Conservation (phyloP, 2,888 invertebrate genomes). For the Diadromus collaris region DNA sequence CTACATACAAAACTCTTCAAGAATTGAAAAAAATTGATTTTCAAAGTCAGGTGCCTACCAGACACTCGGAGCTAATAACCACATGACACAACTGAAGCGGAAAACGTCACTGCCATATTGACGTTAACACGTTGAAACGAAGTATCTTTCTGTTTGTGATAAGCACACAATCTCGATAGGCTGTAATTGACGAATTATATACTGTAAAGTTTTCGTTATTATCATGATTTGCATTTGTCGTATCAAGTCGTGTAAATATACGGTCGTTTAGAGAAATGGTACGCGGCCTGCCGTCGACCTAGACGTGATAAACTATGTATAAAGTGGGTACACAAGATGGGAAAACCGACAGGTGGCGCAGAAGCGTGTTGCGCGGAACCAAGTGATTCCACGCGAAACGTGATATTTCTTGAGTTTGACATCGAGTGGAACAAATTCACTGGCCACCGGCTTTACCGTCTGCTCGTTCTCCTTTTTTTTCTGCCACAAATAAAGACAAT, state of each 20-base stretch:
- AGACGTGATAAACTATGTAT: conserved; percentile 41
- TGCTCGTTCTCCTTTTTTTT: background rate
- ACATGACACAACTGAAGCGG: too few relatives aligned
- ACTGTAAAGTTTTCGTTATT: too few relatives aligned
- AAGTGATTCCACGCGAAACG: conserved; percentile 21
- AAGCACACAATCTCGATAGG: too few relatives aligned
- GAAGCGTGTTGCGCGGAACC: conserved; percentile 12
- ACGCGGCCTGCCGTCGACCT: conserved; percentile 4
- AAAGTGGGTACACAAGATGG: conserved; percentile 31
- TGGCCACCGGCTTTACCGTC: background rate
- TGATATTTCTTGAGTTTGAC: conserved; percentile 9
- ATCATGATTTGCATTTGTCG: too few relatives aligned
- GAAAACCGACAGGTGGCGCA: conserved; percentile 37
- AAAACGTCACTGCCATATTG: too few relatives aligned
- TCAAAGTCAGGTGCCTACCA: too few relatives aligned
- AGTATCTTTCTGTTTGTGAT: too few relatives aligned
- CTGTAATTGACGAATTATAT: too few relatives aligned
- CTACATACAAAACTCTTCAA: too few relatives aligned
- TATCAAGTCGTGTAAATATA: background rate
- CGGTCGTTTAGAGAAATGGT: background rate
- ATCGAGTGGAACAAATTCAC: conserved; percentile 7
- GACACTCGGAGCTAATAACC: too few relatives aligned
- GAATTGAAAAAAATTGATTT: too few relatives aligned
- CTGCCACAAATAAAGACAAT: background rate
- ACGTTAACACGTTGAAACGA: too few relatives aligned